Conservation (phyloP, 2,113 vertebrate genomes). For the Hemiscyllium ocellatum region DNA sequence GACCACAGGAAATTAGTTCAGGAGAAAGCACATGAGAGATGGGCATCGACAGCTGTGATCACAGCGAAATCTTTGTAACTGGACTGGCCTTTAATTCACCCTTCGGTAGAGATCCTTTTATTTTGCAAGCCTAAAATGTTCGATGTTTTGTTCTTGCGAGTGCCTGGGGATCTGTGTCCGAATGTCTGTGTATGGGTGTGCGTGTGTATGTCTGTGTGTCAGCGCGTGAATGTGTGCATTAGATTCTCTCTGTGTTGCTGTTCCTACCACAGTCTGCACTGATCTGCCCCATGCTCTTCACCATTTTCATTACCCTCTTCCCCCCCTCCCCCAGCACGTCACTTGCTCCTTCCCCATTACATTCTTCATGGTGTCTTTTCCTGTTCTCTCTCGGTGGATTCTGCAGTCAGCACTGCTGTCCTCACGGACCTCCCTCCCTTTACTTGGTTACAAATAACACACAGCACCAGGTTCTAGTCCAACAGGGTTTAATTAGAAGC, state of each 20-base stretch:
- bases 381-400: not conserved
- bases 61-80: constrained; percentile 36
- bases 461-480: too few relatives aligned
- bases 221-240: not conserved
- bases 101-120: constrained; percentile 17
- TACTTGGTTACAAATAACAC: not conserved
- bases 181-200: not conserved
- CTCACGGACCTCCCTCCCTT: not conserved
- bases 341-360: not conserved
- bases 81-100: not conserved
- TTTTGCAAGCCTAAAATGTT: constrained; percentile 35
- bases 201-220: not conserved
- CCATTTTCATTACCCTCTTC: not conserved
- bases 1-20: constrained; percentile 54
- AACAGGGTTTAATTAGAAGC: too few relatives aligned
- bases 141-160: not conserved
- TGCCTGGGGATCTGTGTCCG: not conserved
- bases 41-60: constrained; percentile 41
- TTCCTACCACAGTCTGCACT: not conserved
- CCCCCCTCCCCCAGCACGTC: not conserved
- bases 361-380: not conserved
- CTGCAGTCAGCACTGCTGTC: not conserved
- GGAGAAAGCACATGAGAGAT: constrained; percentile 63
- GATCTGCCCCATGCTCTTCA: not conserved
- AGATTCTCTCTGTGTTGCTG: not conserved